Evolutionary conservation across 2,797 vertebrate genomes (phyloP).

Genomic region (Chanos chanos): DNA sequence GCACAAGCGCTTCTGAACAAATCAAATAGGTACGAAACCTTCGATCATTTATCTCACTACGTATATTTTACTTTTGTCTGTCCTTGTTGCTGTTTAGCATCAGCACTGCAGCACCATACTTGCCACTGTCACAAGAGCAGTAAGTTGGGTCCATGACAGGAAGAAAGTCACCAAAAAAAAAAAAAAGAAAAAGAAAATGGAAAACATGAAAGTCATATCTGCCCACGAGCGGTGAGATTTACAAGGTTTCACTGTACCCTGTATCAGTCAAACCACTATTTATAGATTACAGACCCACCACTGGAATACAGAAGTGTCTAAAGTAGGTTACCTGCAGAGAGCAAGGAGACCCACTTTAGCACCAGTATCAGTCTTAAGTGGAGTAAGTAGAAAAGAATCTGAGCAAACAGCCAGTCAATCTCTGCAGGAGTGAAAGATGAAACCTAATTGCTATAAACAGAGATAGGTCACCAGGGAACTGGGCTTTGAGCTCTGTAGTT

Average conservation of each 20-base stretch:
- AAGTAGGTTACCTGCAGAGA: conserved; percentile 63
- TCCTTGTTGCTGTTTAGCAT: neutral
- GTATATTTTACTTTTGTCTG: neutral
- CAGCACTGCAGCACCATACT: conserved; percentile 3
- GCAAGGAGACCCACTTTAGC: neutral
- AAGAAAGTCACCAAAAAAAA: conserved; percentile 57
- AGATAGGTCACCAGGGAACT: neutral
- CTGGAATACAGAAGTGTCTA: conserved; percentile 60
- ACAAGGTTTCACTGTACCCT: conserved; percentile 49
- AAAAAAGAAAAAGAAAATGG: conserved; percentile 45
- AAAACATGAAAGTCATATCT: conserved; percentile 57
- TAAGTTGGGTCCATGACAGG: conserved; percentile 46
- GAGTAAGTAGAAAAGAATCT: neutral
- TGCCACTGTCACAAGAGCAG: conserved; percentile 37
- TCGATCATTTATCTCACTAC: neutral
- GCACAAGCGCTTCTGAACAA: too few species aligned
- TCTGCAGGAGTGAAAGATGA: neutral
- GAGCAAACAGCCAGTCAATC: neutral
- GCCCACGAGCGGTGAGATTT: conserved; percentile 53
- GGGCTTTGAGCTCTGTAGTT: too few species aligned
- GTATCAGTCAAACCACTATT: conserved; percentile 68
- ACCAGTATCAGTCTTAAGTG: neutral
- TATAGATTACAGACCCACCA: conserved; percentile 57
- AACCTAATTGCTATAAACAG: neutral
- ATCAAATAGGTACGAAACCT: too few species aligned